Base-by-base conservation (phyloP, 1,140 invertebrate species). In the Solen grandis region DNA sequence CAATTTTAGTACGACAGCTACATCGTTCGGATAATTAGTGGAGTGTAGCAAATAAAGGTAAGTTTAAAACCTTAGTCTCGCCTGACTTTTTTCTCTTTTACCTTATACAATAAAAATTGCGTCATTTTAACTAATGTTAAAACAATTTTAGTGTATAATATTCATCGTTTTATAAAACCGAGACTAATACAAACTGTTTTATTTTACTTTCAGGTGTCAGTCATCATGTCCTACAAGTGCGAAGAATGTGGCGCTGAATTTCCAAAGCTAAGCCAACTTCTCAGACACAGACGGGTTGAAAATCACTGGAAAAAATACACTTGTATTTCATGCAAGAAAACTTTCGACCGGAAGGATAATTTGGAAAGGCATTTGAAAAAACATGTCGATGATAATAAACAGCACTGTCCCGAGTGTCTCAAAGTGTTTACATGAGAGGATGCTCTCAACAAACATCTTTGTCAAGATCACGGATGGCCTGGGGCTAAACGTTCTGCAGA, bases 231-330 rank as follows among this genome's bases (percentile, higher is more conserved):
- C 14, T 59, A 25, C 22, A 25, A n/a, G n/a, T n/a, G n/a, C n/a
- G n/a, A n/a, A n/a, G n/a, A n/a, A n/a, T n/a, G n/a, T n/a, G n/a
- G n/a, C 14, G 55, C 25, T 59, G 27, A 8, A 10, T 59, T 59
- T 25, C 55, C 55, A 8, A 59, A 59, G 27, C 55, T 59, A 59
- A 59, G 55, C 22, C 55, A 59, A 25, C 22, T 59, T 16, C 22
- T 59, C 10, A 14, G 27, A 59, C 55, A 59, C 27, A 59, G 25
- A 25, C 10, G 55, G 27, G 22, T 25, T 10, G 25, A 19, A 27
- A 59, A 59, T 25, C 55, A 59, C 55, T 13, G 22, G 55, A 59
- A 59, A n/a, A n/a, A n/a, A n/a, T n/a, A n/a, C n/a, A n/a, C n/a
- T n/a, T n/a, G n/a, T n/a, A n/a, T 50, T 10, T 50, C 46, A n/a